A percentile compares a stretch with the other conserved stretches of the same genome.
These are phyloP conservation scores for Agapornis canus DNA, from an alignment of 2,797 vertebrate genomes.

Conservation along the genomic window DNA sequence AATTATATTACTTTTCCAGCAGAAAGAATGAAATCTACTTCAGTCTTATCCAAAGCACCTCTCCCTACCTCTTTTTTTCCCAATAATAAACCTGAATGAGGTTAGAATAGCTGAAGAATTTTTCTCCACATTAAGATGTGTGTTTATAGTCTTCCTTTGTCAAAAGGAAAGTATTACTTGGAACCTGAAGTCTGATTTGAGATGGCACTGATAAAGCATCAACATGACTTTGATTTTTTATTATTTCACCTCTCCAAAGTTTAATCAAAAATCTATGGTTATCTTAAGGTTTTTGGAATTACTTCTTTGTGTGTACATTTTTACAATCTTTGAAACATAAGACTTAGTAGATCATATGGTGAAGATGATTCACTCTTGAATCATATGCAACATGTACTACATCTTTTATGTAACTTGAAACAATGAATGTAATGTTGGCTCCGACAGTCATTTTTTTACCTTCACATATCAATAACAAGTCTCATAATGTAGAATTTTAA, in stretches of 20 bases:
- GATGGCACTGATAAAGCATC: neutral
- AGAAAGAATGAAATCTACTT: neutral
- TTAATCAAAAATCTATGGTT: neutral
- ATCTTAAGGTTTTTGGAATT: neutral
- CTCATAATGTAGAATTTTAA: constrained; percentile 63
- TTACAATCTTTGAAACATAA: neutral
- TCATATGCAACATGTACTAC: constrained; percentile 6
- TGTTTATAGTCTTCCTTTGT: neutral
- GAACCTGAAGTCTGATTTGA: neutral
- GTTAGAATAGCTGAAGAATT: neutral
- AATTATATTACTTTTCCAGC: accelerated
- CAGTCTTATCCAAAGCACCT: neutral
- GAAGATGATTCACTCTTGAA: constrained; percentile 24
- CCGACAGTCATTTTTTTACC: constrained; percentile 38
- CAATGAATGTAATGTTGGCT: constrained; percentile 50
- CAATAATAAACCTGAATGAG: neutral
- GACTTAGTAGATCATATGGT: neutral
- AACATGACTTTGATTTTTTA: neutral
- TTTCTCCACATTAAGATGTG: neutral
- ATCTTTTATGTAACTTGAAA: constrained; percentile 56
- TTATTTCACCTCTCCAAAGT: neutral
- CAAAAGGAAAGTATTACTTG: neutral
- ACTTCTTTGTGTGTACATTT: neutral
- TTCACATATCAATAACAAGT: constrained; percentile 57
- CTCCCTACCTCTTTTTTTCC: neutral